Conservation (phyloP, 2,888 invertebrate species). For the Zele albiditarsus region DNA sequence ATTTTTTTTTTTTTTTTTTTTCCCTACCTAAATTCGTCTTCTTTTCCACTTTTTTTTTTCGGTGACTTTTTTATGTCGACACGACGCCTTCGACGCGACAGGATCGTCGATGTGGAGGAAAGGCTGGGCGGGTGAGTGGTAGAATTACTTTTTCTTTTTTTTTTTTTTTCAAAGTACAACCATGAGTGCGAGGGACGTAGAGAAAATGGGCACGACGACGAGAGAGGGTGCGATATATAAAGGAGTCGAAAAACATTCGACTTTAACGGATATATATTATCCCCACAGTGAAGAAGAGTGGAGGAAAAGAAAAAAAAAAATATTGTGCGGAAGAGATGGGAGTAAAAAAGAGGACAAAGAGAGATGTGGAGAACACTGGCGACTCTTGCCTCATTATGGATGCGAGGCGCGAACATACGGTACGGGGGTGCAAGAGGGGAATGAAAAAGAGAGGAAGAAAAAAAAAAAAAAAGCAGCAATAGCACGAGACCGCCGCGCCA, state of each 20-base stretch:
- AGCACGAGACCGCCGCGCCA: constrained; percentile 30
- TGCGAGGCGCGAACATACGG: constrained; percentile 40
- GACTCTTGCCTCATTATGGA: constrained; percentile 40
- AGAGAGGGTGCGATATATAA: constrained; percentile 20
- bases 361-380: constrained; percentile 14
- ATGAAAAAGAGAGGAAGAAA: constrained; percentile 3
- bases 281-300: constrained; percentile 34
- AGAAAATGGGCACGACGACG: constrained; percentile 38
- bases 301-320: constrained; percentile 13
- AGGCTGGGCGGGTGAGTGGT: constrained; percentile 25
- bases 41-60: constrained; percentile 18
- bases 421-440: constrained; percentile 17
- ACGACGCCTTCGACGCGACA: constrained; percentile 20
- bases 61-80: constrained; percentile 13
- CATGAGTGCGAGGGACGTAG: constrained; percentile 14
- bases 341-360: constrained; percentile 37
- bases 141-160: constrained; percentile 39
- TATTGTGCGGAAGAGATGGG: background rate
- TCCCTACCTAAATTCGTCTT: constrained; percentile 7
- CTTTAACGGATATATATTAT: constrained; percentile 43
- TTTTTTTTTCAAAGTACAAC: background rate
- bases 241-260: constrained; percentile 37
- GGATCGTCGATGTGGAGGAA: constrained; percentile 33
- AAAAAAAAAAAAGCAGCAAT: constrained; percentile 33
- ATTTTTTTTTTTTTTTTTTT: constrained; percentile 21